phyloP scores from a whole-genome alignment of 2,797 vertebrate species.

The Psittacula echo region DNA sequence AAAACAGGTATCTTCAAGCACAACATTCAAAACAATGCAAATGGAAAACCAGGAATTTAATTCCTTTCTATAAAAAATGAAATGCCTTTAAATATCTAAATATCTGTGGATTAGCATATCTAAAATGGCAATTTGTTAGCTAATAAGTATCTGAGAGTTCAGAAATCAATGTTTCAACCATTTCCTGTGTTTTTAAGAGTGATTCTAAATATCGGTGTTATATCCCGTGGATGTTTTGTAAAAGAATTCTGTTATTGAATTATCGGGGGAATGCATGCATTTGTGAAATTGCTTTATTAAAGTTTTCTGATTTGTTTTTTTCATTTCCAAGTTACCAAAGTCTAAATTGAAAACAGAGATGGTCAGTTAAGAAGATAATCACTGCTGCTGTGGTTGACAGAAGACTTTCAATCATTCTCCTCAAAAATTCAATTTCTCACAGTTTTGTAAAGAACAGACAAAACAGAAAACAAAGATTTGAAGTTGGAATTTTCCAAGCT shows the following conservation, averaged over 20 bases:
- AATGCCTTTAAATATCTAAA: not conserved
- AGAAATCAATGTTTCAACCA: rapidly evolving
- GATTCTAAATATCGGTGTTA: not conserved
- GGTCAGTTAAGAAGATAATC: not conserved
- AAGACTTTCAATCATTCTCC: not conserved
- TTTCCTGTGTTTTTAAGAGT: not conserved
- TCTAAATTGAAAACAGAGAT: not conserved
- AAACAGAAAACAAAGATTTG: not conserved
- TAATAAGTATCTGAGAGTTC: not conserved
- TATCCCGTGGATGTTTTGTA: not conserved
- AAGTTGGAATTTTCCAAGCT: not conserved
- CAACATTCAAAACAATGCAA: not conserved
- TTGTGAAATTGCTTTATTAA: not conserved
- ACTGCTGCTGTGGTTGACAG: not conserved
- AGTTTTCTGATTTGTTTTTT: not conserved
- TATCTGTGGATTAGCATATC: not conserved
- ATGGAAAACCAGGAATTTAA: not conserved
- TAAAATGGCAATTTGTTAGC: not conserved
- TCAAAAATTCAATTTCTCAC: not conserved
- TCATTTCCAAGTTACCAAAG: not conserved
- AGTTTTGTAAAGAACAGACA: not conserved
- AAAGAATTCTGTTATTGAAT: not conserved
- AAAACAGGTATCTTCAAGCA: not conserved
- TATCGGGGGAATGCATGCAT: not conserved
- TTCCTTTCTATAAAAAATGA: not conserved